Conservation (phyloP, 1,140 invertebrate species). For the Stenopsyche tienmushanensis region DNA sequence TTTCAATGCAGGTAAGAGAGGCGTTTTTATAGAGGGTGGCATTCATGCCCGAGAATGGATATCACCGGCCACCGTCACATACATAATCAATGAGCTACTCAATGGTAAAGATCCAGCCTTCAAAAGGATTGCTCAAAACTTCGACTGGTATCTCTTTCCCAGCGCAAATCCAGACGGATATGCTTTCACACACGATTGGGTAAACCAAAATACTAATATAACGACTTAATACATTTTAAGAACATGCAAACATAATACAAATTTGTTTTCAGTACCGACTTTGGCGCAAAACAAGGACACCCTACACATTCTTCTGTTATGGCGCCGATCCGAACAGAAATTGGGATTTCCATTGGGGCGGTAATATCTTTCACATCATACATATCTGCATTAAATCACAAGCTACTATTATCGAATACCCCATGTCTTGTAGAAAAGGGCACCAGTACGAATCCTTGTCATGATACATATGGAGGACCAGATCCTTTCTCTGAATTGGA, state of each 20-base stretch:
- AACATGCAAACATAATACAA: no score
- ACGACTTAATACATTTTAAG: no score
- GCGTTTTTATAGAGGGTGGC: slow-evolving; percentile 45
- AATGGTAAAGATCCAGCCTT: slow-evolving; percentile 51
- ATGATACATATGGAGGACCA: slow-evolving; percentile 68
- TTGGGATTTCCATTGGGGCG: slow-evolving; percentile 60
- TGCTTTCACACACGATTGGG: slow-evolving; percentile 59
- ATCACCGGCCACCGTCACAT: slow-evolving; percentile 64
- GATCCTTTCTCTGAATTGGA: slow-evolving; percentile 76
- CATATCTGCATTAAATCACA: no score
- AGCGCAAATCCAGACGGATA: slow-evolving; percentile 73
- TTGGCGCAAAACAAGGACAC: slow-evolving; percentile 67
- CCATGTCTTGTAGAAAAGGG: slow-evolving; percentile 45
- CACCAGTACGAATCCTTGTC: slow-evolving; percentile 63
- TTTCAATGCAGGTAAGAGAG: slow-evolving; percentile 53
- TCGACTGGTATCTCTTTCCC: slow-evolving; percentile 71
- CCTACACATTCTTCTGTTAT: slow-evolving; percentile 43
- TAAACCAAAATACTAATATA: no score
- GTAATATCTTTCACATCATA: no score
- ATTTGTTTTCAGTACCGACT: slow-evolving; percentile 71
- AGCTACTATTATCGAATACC: neutral
- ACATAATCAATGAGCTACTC: slow-evolving; percentile 61
- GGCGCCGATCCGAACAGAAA: slow-evolving; percentile 61
- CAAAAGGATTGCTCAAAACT: slow-evolving; percentile 54
- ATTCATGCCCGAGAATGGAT: slow-evolving; percentile 77